Base-by-base conservation (phyloP, 2,113 vertebrate species). In the Channa maculata region DNA sequence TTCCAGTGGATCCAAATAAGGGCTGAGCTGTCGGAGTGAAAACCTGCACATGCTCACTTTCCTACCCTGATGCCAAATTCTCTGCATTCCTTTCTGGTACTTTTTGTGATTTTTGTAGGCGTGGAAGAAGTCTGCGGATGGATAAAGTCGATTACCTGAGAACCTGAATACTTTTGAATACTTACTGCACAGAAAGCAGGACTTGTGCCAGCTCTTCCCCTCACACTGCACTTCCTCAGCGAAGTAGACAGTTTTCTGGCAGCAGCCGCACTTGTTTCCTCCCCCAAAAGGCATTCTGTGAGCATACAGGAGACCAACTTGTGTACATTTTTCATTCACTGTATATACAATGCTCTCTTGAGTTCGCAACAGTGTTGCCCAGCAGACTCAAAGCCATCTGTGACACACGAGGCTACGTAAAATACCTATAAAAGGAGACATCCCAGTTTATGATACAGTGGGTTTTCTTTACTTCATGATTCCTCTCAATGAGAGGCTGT, bases 131-230 rank as follows among this genome's bases (percentile, higher is more conserved):
- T 83, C 33, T n/a, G 55, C 15, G 5, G 15, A 45, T 33, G 15
- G 60, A 38, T 59, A 33, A 69, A 54, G 59, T 36, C 44, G 77
- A 80, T 85, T 53, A 86, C 62, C 55, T 53, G 65, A 44, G 52
- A 75, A 71, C 36, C 60, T 41, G 7, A 58, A 78, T 79, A 97
- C 97, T 97, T 82, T 63, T 41, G 7, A 58, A 78, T 79, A 97
- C 97, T 97, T 82, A 98, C 97, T 97, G 92, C 97, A 99, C 65
- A 96, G 95, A 57, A 98, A 99, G 86, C 97, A 99, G 93, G 96
- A 96, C 67, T 96, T 96, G 78, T 99, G 97, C 93, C 96, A 98
- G 89, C 96, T 98, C 78, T 95, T 94, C 38, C 97, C 97, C 0
- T 98, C 97, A 0, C 97, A 98, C 92, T 98, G 97, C 72, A 98